A percentile compares a stretch with the other conserved stretches of the same genome.
Conservation (phyloP, 2,797 vertebrate species). For the Hyperoplus lanceolatus region DNA sequence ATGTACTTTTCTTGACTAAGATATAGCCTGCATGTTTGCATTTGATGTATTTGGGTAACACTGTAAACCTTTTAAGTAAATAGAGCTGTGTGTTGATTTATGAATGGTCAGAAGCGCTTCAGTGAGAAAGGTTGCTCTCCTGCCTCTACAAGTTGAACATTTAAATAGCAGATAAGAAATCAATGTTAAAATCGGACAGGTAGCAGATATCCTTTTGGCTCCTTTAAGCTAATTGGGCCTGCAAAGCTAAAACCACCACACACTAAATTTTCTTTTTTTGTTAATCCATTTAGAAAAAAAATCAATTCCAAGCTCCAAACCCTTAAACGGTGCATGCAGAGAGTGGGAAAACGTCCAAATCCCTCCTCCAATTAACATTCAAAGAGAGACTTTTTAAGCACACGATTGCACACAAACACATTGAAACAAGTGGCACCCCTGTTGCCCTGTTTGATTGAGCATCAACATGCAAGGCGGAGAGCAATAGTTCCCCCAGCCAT, state of each 20-base stretch:
- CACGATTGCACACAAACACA: slow-evolving; percentile 62
- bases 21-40: neutral
- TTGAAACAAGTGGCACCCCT: slow-evolving; percentile 64
- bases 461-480: slow-evolving; percentile 67
- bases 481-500: slow-evolving; percentile 63
- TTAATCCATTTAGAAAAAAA: slow-evolving; percentile 59
- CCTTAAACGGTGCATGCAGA: slow-evolving; percentile 57
- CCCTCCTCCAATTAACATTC: slow-evolving; percentile 76
- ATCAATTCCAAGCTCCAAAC: slow-evolving; percentile 56
- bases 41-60: slow-evolving; percentile 14
- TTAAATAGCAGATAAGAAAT: slow-evolving; percentile 36
- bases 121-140: neutral
- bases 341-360: slow-evolving; percentile 55
- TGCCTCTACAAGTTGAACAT: neutral
- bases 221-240: slow-evolving; percentile 47
- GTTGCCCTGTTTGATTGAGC: slow-evolving; percentile 72
- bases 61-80: neutral
- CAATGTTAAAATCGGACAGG: slow-evolving; percentile 43
- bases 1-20: neutral
- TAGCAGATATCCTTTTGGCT: slow-evolving; percentile 42
- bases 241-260: slow-evolving; percentile 42
- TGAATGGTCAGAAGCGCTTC: neutral
- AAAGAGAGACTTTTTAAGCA: slow-evolving; percentile 65
- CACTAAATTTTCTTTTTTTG: slow-evolving; percentile 28
- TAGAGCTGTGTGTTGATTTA: slow-evolving; percentile 1